Base-by-base conservation (phyloP, 2,888 invertebrate species). In the Perithous albicinctus region DNA sequence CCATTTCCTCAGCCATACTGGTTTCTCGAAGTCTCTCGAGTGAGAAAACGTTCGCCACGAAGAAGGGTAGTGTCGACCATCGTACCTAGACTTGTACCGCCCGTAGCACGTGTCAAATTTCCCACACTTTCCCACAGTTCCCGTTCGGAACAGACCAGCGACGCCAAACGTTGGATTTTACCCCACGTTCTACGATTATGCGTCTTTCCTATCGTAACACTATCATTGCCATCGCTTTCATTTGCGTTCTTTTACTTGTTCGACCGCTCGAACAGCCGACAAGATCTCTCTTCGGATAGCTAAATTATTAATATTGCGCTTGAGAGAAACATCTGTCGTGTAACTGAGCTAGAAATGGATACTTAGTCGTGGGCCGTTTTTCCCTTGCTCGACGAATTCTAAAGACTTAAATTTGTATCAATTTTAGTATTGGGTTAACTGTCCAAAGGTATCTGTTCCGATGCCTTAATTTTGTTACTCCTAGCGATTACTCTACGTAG, bases 21-120 rank as follows among this genome's bases (percentile, higher is more conserved):
- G 80, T 80, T 80, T 80, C 56, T 29, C 15, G 32, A 18, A 38
- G 38, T 15, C 43, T 32, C 43, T 12, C 15, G 29, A 54, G 61
- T 48, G 61, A 20, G 51, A 20, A 48, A 78, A 38, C 69, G 69
- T 69, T 20, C 73, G 51, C 23, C 29, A 38, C 32, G 74, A 66
- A 26, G 69, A 63, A 35, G 41, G 67, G 67, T 63, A 43, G 56
- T 64, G 70, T 74, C 23, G 69, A 69, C 63, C 69, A 80, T 75
- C 48, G 69, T 69, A 69, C 63, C 63, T 64, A 74, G 46, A 70
- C 69, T 54, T 69, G 69, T 69, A 75, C 67, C 54, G 26, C 64
- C 54, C 69, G n/a, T 73, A 75, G 63, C 79, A 56, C 54, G 79
- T 80, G 79, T 75, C 69, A 70, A 63, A 64, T 54, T 75, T 80